These are phyloP conservation scores for Chrysolina haemoptera DNA, from an alignment of 2,888 invertebrate genomes.

Conservation along the genomic window DNA sequence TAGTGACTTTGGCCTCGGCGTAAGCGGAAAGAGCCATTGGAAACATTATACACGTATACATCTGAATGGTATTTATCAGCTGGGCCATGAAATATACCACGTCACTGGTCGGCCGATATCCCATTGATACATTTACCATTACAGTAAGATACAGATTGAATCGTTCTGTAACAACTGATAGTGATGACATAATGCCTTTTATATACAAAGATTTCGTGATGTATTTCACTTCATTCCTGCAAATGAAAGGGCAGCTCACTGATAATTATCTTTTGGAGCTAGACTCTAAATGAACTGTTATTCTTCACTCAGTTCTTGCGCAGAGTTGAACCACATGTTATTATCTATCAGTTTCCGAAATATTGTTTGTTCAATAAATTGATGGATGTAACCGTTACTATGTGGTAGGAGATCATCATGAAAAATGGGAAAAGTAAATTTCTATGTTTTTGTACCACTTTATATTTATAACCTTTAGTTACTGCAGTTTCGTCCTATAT, in stretches of 20 bases:
- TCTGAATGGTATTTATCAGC: slow-evolving; percentile 78
- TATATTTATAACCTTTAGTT: no score
- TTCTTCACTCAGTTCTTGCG: no score
- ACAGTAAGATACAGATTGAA: slow-evolving; percentile 87
- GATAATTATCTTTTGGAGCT: neutral
- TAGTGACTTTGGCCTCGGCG: slow-evolving; percentile 60
- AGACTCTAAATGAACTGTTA: no score
- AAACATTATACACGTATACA: slow-evolving; percentile 60
- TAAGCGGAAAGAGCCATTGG: slow-evolving; percentile 57
- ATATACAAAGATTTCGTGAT: slow-evolving; percentile 78
- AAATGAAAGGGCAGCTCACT: neutral
- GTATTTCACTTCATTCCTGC: slow-evolving; percentile 67
- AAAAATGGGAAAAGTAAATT: no score
- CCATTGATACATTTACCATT: slow-evolving; percentile 81
- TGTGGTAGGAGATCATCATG: no score
- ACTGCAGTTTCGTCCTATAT: no score
- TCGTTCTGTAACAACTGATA: slow-evolving; percentile 86
- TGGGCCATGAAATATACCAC: slow-evolving; percentile 84
- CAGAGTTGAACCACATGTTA: no score
- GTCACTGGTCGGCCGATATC: slow-evolving; percentile 73
- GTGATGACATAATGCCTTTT: slow-evolving; percentile 76
- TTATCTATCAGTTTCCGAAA: no score
- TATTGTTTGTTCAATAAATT: no score
- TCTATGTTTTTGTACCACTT: no score
- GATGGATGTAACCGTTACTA: no score